Evolutionary conservation across 1,140 invertebrate genomes (phyloP).

Genomic region (Linepithema humile): DNA sequence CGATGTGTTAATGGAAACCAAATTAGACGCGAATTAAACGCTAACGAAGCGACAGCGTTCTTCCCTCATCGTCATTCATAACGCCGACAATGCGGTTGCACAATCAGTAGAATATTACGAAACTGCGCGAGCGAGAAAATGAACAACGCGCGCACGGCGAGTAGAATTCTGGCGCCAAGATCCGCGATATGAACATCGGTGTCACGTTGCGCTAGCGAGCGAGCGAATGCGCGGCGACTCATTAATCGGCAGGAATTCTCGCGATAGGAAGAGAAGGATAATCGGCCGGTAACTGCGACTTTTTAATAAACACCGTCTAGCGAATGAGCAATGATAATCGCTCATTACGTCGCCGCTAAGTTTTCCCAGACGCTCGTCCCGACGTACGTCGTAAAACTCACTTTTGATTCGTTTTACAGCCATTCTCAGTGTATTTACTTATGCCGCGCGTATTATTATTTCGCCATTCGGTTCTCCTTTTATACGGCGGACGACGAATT

Average conservation of each 20-base stretch:
- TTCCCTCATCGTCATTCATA: constrained; percentile 24
- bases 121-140: background rate
- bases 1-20: background rate
- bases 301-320: constrained; percentile 29
- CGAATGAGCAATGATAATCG: constrained; percentile 28
- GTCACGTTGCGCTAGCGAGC: background rate
- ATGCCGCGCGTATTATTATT: background rate
- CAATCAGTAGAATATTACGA: constrained; percentile 29
- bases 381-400: constrained; percentile 28
- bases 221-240: background rate
- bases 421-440: constrained; percentile 21
- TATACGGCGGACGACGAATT: background rate
- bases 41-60: constrained; percentile 43
- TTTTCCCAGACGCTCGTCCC: background rate
- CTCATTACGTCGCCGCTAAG: constrained; percentile 16
- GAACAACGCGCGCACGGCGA: background rate
- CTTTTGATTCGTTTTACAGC: constrained; percentile 26
- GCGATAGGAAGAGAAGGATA: background rate
- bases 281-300: background rate
- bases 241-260: constrained; percentile 34
- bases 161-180: constrained; percentile 46
- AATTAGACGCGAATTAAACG: background rate
- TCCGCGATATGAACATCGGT: constrained; percentile 19
- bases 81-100: constrained; percentile 24
- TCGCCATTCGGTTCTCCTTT: background rate